phyloP scores from a whole-genome alignment of 2,113 vertebrate genomes.

The Lasiurus borealis region DNA sequence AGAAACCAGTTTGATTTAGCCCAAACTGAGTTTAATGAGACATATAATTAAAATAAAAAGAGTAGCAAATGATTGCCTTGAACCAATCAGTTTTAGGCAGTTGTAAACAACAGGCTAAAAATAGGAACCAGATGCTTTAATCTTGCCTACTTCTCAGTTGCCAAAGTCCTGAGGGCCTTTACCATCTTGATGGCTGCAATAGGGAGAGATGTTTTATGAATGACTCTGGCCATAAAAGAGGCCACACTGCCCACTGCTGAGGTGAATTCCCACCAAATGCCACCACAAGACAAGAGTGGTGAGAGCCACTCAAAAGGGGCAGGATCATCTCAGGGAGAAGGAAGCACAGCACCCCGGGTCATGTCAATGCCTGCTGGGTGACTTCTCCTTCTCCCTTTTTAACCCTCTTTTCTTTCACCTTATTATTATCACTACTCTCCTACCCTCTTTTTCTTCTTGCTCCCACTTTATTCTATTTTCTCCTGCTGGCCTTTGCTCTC shows the following conservation, averaged over 20 bases:
- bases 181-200: not conserved
- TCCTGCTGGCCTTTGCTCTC: not conserved
- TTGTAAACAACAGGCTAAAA: not conserved
- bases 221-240: not conserved
- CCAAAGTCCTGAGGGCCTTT: not conserved
- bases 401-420: not conserved
- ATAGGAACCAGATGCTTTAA: not conserved
- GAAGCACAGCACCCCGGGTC: too few relatives aligned
- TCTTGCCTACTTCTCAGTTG: not conserved
- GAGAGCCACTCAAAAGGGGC: not conserved
- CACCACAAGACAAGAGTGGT: not conserved
- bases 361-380: not conserved
- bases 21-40: conserved; percentile 54
- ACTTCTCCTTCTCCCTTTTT: not conserved
- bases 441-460: not conserved
- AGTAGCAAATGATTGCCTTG: not conserved
- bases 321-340: too few relatives aligned
- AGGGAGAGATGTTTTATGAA: not conserved
- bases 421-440: not conserved
- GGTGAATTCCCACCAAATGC: not conserved
- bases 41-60: conserved; percentile 60
- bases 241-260: not conserved
- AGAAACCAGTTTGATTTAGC: conserved; percentile 21
- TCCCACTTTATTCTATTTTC: not conserved
- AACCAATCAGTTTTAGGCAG: not conserved